A percentile compares a stretch with the other conserved stretches of the same genome.
These are phyloP conservation scores for Alaudala cheleensis DNA, from an alignment of 2,113 vertebrate genomes.

Conservation along the genomic window DNA sequence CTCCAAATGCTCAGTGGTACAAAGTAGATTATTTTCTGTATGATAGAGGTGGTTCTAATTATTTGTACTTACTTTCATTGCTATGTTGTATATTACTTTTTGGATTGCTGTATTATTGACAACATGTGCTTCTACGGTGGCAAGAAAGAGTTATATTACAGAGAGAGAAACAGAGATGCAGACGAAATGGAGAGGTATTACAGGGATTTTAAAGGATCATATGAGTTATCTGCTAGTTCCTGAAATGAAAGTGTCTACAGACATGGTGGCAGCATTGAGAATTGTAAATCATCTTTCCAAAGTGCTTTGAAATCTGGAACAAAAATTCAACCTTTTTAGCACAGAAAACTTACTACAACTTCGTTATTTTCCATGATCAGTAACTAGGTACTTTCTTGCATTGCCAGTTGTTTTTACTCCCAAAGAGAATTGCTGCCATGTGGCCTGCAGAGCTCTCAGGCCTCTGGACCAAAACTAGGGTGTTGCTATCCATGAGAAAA, in stretches of 20 bases:
- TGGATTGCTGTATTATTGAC: constrained; percentile 28
- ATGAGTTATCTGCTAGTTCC: not conserved
- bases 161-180: not conserved
- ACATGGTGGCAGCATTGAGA: not conserved
- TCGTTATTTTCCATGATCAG: not conserved
- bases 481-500: not conserved
- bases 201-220: not conserved
- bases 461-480: not conserved
- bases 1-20: constrained; percentile 28
- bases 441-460: not conserved
- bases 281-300: not conserved
- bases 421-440: not conserved
- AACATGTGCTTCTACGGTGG: not conserved
- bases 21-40: constrained; percentile 54
- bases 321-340: not conserved
- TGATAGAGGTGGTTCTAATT: constrained; percentile 56
- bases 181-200: not conserved
- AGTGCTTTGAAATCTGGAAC: not conserved
- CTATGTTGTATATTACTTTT: constrained; percentile 25
- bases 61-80: constrained; percentile 53
- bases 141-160: not conserved
- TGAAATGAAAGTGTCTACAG: not conserved
- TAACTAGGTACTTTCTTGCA: not conserved
- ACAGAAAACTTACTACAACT: not conserved
- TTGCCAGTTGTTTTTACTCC: not conserved